Conservation (phyloP, 2,888 invertebrate genomes). For the Macrosiphum euphorbiae region DNA sequence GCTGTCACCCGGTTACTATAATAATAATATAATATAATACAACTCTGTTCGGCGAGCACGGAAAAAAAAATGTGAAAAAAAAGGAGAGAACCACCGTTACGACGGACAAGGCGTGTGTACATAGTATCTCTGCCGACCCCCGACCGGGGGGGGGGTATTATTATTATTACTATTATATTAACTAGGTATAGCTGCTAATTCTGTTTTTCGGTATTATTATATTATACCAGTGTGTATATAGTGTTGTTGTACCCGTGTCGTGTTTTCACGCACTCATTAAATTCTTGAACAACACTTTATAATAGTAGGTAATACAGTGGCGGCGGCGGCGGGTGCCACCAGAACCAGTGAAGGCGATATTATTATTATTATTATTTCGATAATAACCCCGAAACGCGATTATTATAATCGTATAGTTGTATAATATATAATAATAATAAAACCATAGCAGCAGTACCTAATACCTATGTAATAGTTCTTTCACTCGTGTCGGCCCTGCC, state of each 20-base stretch:
- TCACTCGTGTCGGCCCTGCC: not conserved
- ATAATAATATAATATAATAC: slow-evolving; percentile 37
- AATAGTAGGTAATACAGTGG: slow-evolving; percentile 25
- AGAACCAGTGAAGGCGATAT: slow-evolving; percentile 8
- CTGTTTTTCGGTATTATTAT: slow-evolving; percentile 29
- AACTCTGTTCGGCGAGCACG: slow-evolving; percentile 34
- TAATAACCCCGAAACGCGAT: slow-evolving; percentile 54
- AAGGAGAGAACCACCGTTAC: not conserved
- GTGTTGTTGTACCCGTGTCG: slow-evolving; percentile 32
- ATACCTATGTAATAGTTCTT: slow-evolving; percentile 9
- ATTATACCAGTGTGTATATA: not conserved
- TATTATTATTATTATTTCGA: slow-evolving; percentile 45
- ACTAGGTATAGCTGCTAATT: slow-evolving; percentile 41
- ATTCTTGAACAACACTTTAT: slow-evolving; percentile 54
- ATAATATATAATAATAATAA: slow-evolving; percentile 36
- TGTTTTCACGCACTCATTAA: slow-evolving; percentile 60
- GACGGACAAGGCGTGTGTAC: slow-evolving; percentile 35
- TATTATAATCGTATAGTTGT: slow-evolving; percentile 30
- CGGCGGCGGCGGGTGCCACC: not conserved
- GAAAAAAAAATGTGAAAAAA: not conserved
- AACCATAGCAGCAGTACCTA: not conserved
- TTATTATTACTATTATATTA: slow-evolving; percentile 11
- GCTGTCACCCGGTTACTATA: slow-evolving; percentile 52
- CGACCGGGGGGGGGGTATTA: not conserved
- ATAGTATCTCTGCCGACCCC: not conserved